These are phyloP conservation scores for Phrynocephalus forsythii DNA, from an alignment of 2,797 vertebrate species.

Conservation along the genomic window DNA sequence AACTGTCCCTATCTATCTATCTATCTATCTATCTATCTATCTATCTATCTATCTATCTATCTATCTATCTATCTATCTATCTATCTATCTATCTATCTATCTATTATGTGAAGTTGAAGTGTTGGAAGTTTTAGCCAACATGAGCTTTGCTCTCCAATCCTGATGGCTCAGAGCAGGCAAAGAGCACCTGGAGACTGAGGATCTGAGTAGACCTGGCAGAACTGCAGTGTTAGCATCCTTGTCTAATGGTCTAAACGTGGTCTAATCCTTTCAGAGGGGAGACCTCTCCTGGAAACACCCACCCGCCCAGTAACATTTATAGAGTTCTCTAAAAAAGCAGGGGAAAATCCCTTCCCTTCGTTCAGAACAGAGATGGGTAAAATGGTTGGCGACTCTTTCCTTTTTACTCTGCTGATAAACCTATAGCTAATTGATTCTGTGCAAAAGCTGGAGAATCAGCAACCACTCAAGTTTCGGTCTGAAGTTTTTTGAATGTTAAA, in stretches of 20 bases:
- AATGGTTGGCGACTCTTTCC: neutral
- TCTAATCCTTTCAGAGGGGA: neutral
- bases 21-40: no score
- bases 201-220: neutral
- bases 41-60: no score
- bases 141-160: no score
- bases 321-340: neutral
- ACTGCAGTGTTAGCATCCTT: neutral
- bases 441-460: neutral
- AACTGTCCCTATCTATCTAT: no score
- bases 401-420: neutral
- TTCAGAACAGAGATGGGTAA: neutral
- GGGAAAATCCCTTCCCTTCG: neutral
- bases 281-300: neutral
- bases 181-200: neutral
- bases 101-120: neutral
- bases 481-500: neutral
- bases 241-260: neutral
- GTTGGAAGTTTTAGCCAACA: no score
- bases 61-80: no score
- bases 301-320: neutral
- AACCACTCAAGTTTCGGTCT: neutral
- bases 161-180: no score
- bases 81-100: no score
- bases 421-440: neutral